These are phyloP conservation scores for Myotis planiceps DNA, from an alignment of 2,797 vertebrate species.

Conservation along the genomic window DNA sequence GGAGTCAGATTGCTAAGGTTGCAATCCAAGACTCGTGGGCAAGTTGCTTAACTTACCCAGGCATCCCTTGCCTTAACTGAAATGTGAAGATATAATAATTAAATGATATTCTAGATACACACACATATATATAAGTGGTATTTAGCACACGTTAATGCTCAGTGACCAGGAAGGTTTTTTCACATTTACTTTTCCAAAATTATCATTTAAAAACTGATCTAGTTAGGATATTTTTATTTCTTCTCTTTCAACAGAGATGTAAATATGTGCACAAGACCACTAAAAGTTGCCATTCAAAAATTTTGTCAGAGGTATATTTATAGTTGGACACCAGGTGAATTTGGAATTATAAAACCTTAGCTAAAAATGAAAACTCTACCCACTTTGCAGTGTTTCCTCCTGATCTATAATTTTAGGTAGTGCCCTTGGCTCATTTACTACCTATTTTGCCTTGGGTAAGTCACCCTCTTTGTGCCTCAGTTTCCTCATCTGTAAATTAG, in stretches of 20 bases:
- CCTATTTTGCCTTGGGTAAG: background rate
- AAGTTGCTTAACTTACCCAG: background rate
- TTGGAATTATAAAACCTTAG: background rate
- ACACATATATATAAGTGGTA: no score
- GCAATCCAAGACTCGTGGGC: background rate
- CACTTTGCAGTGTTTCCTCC: background rate
- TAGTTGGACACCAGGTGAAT: background rate
- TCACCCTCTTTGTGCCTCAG: background rate
- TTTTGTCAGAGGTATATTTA: background rate
- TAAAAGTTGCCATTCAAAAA: background rate
- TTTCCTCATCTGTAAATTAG: background rate
- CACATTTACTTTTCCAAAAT: constrained; percentile 15
- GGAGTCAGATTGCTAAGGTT: background rate
- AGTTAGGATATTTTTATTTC: background rate
- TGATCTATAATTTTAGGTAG: background rate
- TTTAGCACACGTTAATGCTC: background rate
- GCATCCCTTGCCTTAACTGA: background rate
- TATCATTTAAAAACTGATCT: background rate
- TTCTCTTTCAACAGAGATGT: background rate
- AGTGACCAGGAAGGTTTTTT: background rate
- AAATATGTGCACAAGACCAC: background rate
- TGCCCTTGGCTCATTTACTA: background rate
- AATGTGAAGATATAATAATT: background rate
- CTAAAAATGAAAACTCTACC: background rate
- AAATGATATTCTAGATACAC: background rate